phyloP scores from a whole-genome alignment of 2,797 vertebrate species.

The Ceryle rudis region DNA sequence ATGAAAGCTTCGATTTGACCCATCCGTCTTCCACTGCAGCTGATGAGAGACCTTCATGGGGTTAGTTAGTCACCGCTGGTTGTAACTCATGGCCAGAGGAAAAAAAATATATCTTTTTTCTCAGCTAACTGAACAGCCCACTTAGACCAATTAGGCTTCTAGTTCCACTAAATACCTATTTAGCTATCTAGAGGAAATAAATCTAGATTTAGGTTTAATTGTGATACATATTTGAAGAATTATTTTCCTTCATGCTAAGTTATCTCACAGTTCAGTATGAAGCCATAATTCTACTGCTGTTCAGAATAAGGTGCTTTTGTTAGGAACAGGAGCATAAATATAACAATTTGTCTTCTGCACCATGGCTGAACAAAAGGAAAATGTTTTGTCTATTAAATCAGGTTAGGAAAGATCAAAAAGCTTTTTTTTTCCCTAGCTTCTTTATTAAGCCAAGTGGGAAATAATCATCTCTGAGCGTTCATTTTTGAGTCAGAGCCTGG shows the following conservation, averaged over 20 bases:
- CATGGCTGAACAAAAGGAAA: not conserved
- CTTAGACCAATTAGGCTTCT: not conserved
- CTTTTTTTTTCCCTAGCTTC: not conserved
- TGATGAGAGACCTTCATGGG: not conserved
- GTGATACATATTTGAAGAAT: not conserved
- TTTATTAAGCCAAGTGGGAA: not conserved
- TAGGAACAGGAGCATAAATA: not conserved
- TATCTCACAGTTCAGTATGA: not conserved
- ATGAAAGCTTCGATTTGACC: not conserved
- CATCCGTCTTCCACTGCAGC: not conserved
- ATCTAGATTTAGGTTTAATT: not conserved
- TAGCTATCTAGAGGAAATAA: not conserved
- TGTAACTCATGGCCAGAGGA: not conserved
- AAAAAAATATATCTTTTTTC: not conserved
- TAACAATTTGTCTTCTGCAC: not conserved
- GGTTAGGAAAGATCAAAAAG: not conserved
- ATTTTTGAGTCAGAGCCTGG: not conserved
- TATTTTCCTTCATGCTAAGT: not conserved
- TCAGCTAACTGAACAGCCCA: not conserved
- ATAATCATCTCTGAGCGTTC: not conserved
- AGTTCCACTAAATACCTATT: not conserved
- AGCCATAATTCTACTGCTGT: not conserved
- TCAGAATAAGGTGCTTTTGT: not conserved
- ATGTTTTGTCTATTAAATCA: not conserved
- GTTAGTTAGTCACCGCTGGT: not conserved